Conservation (phyloP, 2,797 vertebrate species). For the Chaunax sp. region DNA sequence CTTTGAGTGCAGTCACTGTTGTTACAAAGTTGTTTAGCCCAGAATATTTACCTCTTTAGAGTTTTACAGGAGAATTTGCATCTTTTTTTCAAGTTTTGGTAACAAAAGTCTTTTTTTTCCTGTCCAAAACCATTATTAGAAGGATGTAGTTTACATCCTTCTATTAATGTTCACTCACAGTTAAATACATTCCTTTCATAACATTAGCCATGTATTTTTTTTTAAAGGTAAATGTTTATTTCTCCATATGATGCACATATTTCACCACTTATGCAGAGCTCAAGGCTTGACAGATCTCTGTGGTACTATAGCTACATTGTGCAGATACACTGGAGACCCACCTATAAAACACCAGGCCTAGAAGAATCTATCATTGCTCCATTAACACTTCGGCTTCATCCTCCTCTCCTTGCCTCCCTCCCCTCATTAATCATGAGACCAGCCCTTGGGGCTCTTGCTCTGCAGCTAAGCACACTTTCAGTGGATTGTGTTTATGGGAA, state of each 20-base stretch:
- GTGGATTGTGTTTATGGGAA: conserved; percentile 20
- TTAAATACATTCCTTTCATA: conserved; percentile 20
- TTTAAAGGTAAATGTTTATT: conserved; percentile 24
- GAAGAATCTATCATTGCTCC: conserved; percentile 80
- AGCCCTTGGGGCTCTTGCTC: conserved; percentile 64
- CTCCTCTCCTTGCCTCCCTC: conserved; percentile 72
- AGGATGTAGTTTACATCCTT: background rate
- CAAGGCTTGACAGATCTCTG: conserved; percentile 28
- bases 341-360: conserved; percentile 71
- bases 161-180: conserved; percentile 4
- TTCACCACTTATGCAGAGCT: conserved; percentile 36
- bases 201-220: conserved; percentile 34
- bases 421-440: conserved; percentile 79
- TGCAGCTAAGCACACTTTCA: conserved; percentile 61
- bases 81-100: background rate
- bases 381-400: conserved; percentile 79
- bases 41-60: conserved; percentile 1
- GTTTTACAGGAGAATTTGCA: conserved; percentile 10
- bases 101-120: too few relatives aligned
- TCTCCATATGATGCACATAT: conserved; percentile 43
- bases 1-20: conserved; percentile 11
- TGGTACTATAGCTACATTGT: conserved; percentile 56
- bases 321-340: conserved; percentile 67
- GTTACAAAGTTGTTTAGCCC: conserved; percentile 23
- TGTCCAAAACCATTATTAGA: too few relatives aligned